phyloP scores from a whole-genome alignment of 2,797 vertebrate genomes.

The Cephalopachus bancanus region DNA sequence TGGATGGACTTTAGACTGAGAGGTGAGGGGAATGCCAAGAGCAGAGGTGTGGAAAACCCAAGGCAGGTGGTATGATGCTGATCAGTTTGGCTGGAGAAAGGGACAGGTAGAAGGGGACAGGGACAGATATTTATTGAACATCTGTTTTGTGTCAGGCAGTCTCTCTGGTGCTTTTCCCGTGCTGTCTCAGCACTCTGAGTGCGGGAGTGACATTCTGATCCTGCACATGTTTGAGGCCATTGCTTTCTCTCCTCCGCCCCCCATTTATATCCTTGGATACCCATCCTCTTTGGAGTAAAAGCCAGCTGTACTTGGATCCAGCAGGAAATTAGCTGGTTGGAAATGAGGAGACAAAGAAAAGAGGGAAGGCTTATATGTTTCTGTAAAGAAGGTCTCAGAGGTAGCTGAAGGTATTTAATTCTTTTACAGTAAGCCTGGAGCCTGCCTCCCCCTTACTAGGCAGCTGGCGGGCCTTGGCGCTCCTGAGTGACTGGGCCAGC shows the following conservation, averaged over 20 bases:
- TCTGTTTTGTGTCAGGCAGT: not conserved
- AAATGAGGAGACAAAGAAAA: not conserved
- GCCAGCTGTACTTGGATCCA: not conserved
- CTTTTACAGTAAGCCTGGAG: conserved; percentile 8
- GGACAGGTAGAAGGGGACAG: not conserved
- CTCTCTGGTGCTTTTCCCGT: not conserved
- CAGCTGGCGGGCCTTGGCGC: conserved; percentile 64
- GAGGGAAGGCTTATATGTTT: not conserved
- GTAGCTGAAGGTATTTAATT: not conserved
- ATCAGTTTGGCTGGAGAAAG: not conserved
- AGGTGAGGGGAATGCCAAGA: not conserved
- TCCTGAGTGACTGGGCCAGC: conserved; percentile 39
- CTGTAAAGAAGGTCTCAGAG: conserved; percentile 11
- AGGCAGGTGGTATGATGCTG: not conserved
- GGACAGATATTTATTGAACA: not conserved
- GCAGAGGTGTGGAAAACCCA: not conserved
- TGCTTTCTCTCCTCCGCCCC: not conserved
- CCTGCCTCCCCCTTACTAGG: conserved; percentile 15
- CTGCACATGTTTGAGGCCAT: not conserved
- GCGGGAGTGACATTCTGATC: not conserved
- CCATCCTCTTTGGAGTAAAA: not conserved
- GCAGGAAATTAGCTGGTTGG: not conserved
- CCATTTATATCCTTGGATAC: not conserved
- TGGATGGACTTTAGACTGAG: not conserved
- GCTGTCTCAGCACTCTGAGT: not conserved